Percentiles rank a stretch among this genome's conserved stretches.
These are phyloP conservation scores for Chloroceryle aenea DNA, from an alignment of 2,113 vertebrate species.

Conservation along the genomic window DNA sequence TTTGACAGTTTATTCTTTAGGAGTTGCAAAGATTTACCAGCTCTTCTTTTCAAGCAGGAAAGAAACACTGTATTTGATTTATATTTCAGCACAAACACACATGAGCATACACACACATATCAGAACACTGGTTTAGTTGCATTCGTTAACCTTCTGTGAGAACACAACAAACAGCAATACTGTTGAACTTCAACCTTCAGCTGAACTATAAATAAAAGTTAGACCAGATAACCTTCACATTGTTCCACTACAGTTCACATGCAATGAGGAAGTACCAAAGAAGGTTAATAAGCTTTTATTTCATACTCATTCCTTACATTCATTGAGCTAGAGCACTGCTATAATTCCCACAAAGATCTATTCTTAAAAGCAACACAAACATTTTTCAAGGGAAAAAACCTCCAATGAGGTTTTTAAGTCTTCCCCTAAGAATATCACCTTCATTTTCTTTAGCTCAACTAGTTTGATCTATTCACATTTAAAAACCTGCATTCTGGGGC, in stretches of 20 bases:
- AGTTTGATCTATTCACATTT: background rate
- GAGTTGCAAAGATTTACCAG: slow-evolving; percentile 19
- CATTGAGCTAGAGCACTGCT: background rate
- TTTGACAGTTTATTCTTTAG: background rate
- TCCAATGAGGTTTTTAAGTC: background rate
- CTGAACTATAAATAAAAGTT: background rate
- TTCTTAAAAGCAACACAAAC: background rate
- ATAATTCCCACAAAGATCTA: background rate
- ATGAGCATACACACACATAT: background rate
- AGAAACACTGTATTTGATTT: background rate
- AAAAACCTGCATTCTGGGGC: background rate
- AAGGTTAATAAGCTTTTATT: background rate
- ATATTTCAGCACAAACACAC: background rate
- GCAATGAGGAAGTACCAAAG: background rate
- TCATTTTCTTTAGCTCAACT: background rate
- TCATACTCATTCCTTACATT: background rate
- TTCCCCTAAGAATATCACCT: background rate
- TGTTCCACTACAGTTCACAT: background rate
- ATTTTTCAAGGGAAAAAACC: background rate
- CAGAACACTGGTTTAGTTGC: background rate
- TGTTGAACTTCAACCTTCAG: background rate
- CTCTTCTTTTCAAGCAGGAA: slow-evolving; percentile 3
- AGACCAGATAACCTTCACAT: background rate
- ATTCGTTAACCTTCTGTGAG: background rate
- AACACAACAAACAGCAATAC: background rate